A percentile compares a stretch with the other conserved stretches of the same genome.
These are phyloP conservation scores for Drosophila villosipedis DNA, from an alignment of 2,888 invertebrate species.

Conservation along the genomic window DNA sequence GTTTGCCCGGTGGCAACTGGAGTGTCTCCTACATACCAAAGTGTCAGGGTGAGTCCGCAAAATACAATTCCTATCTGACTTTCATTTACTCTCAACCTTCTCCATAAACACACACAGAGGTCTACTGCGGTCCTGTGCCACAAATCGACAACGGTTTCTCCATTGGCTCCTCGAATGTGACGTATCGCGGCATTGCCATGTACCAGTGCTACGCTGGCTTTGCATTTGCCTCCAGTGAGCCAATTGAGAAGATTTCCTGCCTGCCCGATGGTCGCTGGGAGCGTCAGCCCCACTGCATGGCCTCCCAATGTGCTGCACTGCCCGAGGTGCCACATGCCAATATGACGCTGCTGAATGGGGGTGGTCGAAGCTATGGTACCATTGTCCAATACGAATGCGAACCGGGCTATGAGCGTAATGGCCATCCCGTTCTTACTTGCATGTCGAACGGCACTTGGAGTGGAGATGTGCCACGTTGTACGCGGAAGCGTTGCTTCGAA, in stretches of 20 bases:
- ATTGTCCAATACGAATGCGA: slow-evolving; percentile 97
- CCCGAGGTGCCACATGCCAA: slow-evolving; percentile 95
- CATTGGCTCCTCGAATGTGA: slow-evolving; percentile 97
- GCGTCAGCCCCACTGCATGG: slow-evolving; percentile 95
- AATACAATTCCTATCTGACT: background rate
- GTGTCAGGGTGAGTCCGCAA: slow-evolving; percentile 90
- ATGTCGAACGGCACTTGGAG: slow-evolving; percentile 99
- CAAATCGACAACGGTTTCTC: slow-evolving; percentile 99
- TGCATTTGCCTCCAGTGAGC: slow-evolving; percentile 94
- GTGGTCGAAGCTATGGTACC: slow-evolving; percentile 96
- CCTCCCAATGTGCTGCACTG: slow-evolving; percentile 95
- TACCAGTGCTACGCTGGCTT: slow-evolving; percentile 99
- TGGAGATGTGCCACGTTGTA: slow-evolving; percentile 94
- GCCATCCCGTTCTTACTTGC: slow-evolving; percentile 95
- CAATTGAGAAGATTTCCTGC: slow-evolving; percentile 95
- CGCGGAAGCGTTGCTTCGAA: slow-evolving; percentile 87
- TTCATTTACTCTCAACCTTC: background rate
- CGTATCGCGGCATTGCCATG: slow-evolving; percentile 95
- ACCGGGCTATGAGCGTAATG: slow-evolving; percentile 94
- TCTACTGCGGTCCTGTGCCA: slow-evolving; percentile 98
- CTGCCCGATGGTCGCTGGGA: slow-evolving; percentile 96
- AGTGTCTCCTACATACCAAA: slow-evolving; percentile 95
- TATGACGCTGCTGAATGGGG: slow-evolving; percentile 94
- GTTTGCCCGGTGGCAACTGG: slow-evolving; percentile 96
- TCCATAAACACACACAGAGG: slow-evolving; percentile 86